Evolutionary conservation across 92 coral and sea anemone species (phyloP).

Genomic region (Actinostola sp.): DNA sequence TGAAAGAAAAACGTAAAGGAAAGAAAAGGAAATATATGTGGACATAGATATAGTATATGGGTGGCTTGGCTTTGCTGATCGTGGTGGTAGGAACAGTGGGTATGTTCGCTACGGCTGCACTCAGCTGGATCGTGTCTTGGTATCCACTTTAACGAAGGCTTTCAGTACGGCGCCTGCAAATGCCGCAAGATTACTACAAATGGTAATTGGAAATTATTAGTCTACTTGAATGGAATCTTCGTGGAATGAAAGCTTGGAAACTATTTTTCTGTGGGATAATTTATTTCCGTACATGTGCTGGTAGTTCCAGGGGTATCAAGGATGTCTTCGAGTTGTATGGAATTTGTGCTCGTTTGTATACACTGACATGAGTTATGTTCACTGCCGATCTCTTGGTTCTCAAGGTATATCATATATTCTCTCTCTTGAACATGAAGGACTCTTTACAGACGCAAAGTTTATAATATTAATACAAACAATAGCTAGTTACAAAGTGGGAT

Average conservation of each 20-base stretch:
- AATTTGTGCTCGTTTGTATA: too few species aligned
- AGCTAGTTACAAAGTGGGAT: too few species aligned
- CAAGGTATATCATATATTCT: too few species aligned
- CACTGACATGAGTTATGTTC: too few species aligned
- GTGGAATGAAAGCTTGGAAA: not conserved
- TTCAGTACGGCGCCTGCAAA: not conserved
- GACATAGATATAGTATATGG: slow-evolving; percentile 60
- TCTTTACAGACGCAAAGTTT: too few species aligned
- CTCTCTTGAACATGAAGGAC: too few species aligned
- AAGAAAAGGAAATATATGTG: too few species aligned
- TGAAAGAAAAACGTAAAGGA: too few species aligned
- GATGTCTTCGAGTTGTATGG: too few species aligned
- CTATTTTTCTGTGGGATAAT: not conserved
- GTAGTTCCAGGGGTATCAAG: not conserved
- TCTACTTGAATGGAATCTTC: not conserved
- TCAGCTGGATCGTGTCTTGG: slow-evolving; percentile 93
- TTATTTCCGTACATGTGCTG: not conserved
- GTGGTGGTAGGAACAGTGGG: slow-evolving; percentile 73
- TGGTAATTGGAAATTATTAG: not conserved
- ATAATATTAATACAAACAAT: too few species aligned
- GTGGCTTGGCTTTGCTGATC: slow-evolving; percentile 59
- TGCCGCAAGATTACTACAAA: not conserved
- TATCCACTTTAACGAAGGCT: slow-evolving; percentile 65
- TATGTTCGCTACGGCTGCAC: slow-evolving; percentile 80
- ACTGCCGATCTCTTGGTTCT: too few species aligned